Evolutionary conservation across 64 coral and sea anemone genomes (phyloP).

Genomic region (Astreopora myriophthalma): DNA sequence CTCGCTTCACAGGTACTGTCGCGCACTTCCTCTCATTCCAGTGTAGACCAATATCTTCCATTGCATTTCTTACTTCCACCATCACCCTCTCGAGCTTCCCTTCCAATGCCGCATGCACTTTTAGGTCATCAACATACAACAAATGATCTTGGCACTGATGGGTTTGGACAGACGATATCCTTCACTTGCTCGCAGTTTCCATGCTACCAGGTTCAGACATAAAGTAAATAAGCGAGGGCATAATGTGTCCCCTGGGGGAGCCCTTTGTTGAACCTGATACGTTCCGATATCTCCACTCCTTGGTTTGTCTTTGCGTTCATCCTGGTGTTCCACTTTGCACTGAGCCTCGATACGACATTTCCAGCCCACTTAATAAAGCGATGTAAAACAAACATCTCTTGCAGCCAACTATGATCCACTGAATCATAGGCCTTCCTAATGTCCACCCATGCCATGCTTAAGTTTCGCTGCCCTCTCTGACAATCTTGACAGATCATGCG

Average conservation of each 20-base stretch:
- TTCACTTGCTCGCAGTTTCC: background rate
- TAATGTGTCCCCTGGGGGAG: background rate
- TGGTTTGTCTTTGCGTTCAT: background rate
- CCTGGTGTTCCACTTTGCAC: background rate
- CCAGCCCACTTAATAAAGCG: background rate
- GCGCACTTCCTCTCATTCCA: too few species aligned
- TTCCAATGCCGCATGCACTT: too few species aligned
- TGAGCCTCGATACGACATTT: background rate
- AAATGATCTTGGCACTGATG: background rate
- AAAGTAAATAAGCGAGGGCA: background rate
- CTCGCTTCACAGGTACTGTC: background rate
- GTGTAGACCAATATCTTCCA: background rate
- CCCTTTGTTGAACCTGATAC: background rate
- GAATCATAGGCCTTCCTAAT: background rate
- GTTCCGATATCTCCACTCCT: background rate
- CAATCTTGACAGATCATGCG: background rate
- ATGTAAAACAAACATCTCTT: background rate
- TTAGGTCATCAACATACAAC: too few species aligned
- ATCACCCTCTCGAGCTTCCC: background rate
- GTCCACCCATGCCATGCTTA: conserved; percentile 14
- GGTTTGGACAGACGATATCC: background rate
- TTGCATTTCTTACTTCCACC: background rate
- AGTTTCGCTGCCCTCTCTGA: background rate
- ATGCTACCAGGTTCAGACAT: background rate
- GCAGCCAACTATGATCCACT: background rate